Evolutionary conservation across 2,113 vertebrate species (phyloP).

Genomic region (Zingel zingel): DNA sequence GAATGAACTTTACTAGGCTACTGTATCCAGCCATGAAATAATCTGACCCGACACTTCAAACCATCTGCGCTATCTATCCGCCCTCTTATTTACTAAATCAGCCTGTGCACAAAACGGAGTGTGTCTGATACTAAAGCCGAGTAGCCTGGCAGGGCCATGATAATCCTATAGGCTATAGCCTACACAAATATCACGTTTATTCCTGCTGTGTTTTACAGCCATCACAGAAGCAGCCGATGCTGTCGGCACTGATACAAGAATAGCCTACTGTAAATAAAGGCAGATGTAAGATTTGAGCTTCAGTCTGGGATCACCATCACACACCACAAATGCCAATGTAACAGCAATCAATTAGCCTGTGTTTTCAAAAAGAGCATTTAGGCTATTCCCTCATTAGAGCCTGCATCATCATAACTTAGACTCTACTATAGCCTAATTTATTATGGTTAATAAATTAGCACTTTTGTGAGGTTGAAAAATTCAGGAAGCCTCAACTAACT

Average conservation of each 20-base stretch:
- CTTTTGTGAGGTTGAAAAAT: conserved; percentile 34
- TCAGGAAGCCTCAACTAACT: conserved; percentile 8
- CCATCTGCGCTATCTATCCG: conserved; percentile 99
- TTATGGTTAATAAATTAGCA: conserved; percentile 32
- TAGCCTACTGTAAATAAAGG: conserved; percentile 38
- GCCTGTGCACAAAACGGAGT: conserved; percentile 90
- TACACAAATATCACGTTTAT: conserved; percentile 52
- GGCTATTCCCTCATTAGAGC: conserved; percentile 25
- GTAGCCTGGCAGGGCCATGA: conserved; percentile 69
- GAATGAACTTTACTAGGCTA: conserved; percentile 91
- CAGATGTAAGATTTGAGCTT: conserved; percentile 6
- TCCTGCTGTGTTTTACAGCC: conserved; percentile 30
- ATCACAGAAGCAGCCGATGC: conserved; percentile 12
- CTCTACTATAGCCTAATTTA: conserved; percentile 29
- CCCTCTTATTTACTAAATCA: conserved; percentile 97
- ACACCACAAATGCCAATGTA: neutral
- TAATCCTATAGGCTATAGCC: conserved; percentile 61
- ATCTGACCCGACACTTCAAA: conserved; percentile 99
- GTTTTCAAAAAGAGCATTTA: conserved; percentile 22
- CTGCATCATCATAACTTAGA: conserved; percentile 7
- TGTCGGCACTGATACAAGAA: neutral
- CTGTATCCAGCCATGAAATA: conserved; percentile 95
- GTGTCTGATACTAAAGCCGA: conserved; percentile 92
- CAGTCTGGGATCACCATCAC: conserved; percentile 7
- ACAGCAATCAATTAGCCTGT: conserved; percentile 27